These are phyloP conservation scores for Babylonia areolata DNA, from an alignment of 1,140 invertebrate genomes.

Conservation along the genomic window DNA sequence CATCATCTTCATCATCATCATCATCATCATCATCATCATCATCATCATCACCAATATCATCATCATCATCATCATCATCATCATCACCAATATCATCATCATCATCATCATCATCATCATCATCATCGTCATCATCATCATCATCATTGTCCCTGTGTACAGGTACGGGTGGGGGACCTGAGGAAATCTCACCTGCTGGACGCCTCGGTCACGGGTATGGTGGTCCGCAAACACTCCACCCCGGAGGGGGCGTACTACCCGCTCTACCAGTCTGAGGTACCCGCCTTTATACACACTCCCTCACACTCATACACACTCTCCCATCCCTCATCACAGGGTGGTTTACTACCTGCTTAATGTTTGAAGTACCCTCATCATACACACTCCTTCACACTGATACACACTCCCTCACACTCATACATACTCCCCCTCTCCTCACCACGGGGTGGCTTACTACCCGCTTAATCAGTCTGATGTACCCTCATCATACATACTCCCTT, in stretches of 20 bases:
- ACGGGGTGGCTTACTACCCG: too few relatives aligned
- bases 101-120: too few relatives aligned
- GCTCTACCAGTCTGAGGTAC: constrained; percentile 63
- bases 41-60: constrained; percentile 32
- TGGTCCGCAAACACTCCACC: constrained; percentile 64
- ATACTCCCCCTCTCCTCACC: too few relatives aligned
- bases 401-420: too few relatives aligned
- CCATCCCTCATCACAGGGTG: too few relatives aligned
- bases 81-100: too few relatives aligned
- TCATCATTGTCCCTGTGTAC: constrained; percentile 2
- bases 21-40: constrained; percentile 41
- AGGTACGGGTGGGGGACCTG: constrained; percentile 80
- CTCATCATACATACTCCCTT: too few relatives aligned
- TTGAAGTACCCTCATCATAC: too few relatives aligned
- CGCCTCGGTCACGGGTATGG: constrained; percentile 82
- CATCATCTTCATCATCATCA: constrained; percentile 28
- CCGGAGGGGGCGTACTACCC: constrained; percentile 64
- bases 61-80: constrained; percentile 25
- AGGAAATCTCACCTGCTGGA: constrained; percentile 70
- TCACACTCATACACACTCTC: not conserved
- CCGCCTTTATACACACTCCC: too few relatives aligned
- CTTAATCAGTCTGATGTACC: too few relatives aligned
- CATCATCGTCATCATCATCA: too few relatives aligned
- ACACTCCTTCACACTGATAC: not conserved
- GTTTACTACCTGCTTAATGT: too few relatives aligned